Base-by-base conservation (phyloP, 2,113 vertebrate genomes). In the Sakesphorus luctuosus region DNA sequence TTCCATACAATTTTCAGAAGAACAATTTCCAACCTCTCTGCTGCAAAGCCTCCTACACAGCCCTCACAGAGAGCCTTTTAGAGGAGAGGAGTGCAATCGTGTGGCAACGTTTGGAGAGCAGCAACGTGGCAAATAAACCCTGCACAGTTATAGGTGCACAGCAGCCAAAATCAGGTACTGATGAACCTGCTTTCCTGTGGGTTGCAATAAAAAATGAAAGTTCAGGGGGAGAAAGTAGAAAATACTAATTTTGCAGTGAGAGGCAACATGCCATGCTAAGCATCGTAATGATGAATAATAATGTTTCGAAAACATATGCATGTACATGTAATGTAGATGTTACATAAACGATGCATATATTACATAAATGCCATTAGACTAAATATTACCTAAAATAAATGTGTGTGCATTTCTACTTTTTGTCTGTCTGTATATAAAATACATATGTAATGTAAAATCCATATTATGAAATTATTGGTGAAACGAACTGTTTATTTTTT, bases 1-100 rank as follows among this genome's bases (percentile, higher is more conserved):
- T 76, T 89, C 74, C 71, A 58, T 87, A 75, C 44, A 63, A 68
- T 78, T 77, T 90, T 88, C 76, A 86, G 84, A 84, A 92, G 92
- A 96, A n/a, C 74, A 82, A 76, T 85, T 91, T 89, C 81, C 84
- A 84, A 76, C 53, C 87, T 87, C 84, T 77, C 69, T 89, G 91
- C 85, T 95, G 95, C 71, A 96, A 50, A 96, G 38, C 91, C 93
- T 96, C 95, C 94, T 61, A 94, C 95, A 52, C 95, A 96, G 80
- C 74, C 71, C 90, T 93, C 46, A 50, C 84, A 80, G 82, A 93
- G 58, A 95, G 84, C 74, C 71, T 79, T 94, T 87, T 24, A 95
- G 94, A 89, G 87, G 52, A 80, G 90, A 88, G 72, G 68, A 73
- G 58, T 2, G 4, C 43, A 73, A 66, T 31, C 6, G 47, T 19